phyloP scores from a whole-genome alignment of 2,888 invertebrate species.

The Syrista parreyssii region DNA sequence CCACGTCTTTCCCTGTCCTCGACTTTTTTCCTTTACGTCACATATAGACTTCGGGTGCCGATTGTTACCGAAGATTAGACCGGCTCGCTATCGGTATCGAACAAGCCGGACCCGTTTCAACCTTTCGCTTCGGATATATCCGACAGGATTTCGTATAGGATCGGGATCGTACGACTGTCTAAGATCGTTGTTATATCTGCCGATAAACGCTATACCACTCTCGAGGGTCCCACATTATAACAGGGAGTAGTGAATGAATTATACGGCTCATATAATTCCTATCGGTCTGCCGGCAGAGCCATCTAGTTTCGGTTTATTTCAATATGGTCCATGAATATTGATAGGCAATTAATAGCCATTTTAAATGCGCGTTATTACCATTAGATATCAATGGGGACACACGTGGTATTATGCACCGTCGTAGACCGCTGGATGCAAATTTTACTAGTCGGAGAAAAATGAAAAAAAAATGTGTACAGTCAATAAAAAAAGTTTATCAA shows the following conservation, averaged over 20 bases:
- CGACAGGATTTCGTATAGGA: neutral
- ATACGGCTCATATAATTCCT: neutral
- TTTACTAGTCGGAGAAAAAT: neutral
- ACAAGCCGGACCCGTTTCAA: neutral
- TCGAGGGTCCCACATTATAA: neutral
- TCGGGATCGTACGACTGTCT: conserved; percentile 5
- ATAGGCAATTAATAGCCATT: neutral
- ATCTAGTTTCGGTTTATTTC: neutral
- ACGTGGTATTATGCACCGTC: neutral
- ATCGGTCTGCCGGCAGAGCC: neutral
- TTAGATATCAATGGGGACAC: neutral
- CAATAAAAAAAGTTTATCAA: neutral
- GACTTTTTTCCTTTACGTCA: conserved; percentile 20
- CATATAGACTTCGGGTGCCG: conserved; percentile 20
- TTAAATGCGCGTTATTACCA: neutral
- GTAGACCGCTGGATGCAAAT: neutral
- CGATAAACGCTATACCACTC: neutral
- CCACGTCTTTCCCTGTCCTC: neutral
- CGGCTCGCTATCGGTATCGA: conserved; percentile 7
- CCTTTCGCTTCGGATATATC: conserved; percentile 2
- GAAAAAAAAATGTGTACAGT: neutral
- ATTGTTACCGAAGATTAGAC: conserved; percentile 21
- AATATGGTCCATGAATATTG: neutral
- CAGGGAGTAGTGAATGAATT: neutral
- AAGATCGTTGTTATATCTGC: conserved; percentile 16